Base-by-base conservation (phyloP, 2,888 invertebrate genomes). In the Tanytarsus gracilentus region DNA sequence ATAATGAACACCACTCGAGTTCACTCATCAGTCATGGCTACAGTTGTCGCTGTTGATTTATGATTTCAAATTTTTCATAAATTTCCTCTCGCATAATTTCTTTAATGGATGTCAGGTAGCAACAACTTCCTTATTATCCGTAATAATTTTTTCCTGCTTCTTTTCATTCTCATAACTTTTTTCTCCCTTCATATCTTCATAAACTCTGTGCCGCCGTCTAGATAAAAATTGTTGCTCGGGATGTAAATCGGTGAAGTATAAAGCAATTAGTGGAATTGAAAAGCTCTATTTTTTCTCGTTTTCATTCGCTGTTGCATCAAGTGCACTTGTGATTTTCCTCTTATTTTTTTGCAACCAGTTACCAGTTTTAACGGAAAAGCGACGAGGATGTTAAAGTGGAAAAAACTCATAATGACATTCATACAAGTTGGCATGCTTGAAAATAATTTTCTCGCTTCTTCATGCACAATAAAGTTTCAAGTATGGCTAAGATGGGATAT, bases 241-340 rank as follows among this genome's bases (percentile, higher is more conserved):
- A 40, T 40, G 40, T 18, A 33, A 44, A 26, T 56, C 56, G 44
- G 27, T 58, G 16, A 27, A 48, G 40, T 58, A 48, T 48, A 29
- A 44, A 58, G 58, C 58, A 58, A 58, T 58, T 58, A 58, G 58
- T 30, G 29, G 30, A 58, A 58, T 58, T 58, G 58, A 58, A 58
- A 58, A 49, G 18, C 14, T 49, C 18, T 23, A 25, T 30, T 29
- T 29, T 29, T 29, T 27, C 16, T 50, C 14, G n/a, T 39, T 39
- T n/a, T 25, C 44, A 23, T 44, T 23, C 51, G 9, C 27, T 6
- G 25, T 49, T 27, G 49, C 25, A 49, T 25, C 26, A n/a, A 49
- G n/a, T 49, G 49, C 49, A 49, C 5, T 26, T 27, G 44, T 36
- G 16, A 44, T 6, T 44, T 40, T 44, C 16, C 11, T 16, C 44